Base-by-base conservation (phyloP, 2,888 invertebrate species). In the Eremobia ochroleuca region DNA sequence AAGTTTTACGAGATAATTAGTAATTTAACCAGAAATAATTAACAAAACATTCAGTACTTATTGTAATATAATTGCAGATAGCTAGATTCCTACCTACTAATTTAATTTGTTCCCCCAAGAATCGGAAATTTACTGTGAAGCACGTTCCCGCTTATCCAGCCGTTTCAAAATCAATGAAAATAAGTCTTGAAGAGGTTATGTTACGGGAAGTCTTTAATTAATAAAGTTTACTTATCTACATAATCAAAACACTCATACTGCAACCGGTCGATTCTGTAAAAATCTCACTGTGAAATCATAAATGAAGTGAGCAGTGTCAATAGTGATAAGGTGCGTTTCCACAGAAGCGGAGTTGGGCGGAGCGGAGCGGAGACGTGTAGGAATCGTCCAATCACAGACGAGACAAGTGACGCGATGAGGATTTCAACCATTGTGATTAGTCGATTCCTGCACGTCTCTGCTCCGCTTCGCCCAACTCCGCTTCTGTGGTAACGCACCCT, bases 1-100 rank as follows among this genome's bases (percentile, higher is more conserved):
- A 25, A 52, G 25, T 66, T 65, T 58, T 34, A 55, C 52, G 61
- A 79, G 15, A 21, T 21, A 70, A 71, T 61, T 18, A 49, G 25
- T 43, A 18, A 55, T 46, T 58, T 15, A 77, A 55, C 21, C 34
- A 37, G 15, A 49, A 66, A 46, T 15, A 46, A 64, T 62, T 55
- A 76, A 37, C 28, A 55, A 37, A 37, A 77, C 55, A 31, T 43
- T 66, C 3, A 40, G 15, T 31, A n/a, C 6, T 4, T 18, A 34
- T 25, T 40, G 18, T 46, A 28, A 31, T 66, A 25, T 15, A 31
- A 6, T 43, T 25, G 25, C 13, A 46, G 21, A 43, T 13, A 6
- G 1, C 0, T 18, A 21, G 0, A 43, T 40, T 13, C n/a, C 64
- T 37, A 15, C 37, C 64, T n/a, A 37, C 15, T 4, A 37, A 37